A percentile compares a stretch with the other conserved stretches of the same genome.
phyloP scores from a whole-genome alignment of 2,797 vertebrate species.

The Anabacerthia variegaticeps region DNA sequence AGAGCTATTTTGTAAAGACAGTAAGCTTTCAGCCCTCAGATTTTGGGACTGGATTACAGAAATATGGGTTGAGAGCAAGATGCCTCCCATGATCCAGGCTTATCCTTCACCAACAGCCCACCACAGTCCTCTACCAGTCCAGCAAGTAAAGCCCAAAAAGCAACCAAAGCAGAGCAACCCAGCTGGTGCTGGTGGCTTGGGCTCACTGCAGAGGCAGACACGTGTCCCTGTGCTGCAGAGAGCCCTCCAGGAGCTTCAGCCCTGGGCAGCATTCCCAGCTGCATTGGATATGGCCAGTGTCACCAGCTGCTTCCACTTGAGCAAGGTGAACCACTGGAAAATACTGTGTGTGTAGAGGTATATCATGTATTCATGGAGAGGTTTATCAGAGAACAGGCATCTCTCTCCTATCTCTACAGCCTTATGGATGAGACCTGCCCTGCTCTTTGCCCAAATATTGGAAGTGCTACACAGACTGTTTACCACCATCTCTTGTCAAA shows the following conservation, averaged over 20 bases:
- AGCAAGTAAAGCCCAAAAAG: neutral
- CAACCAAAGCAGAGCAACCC: neutral
- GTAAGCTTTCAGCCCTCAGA: neutral
- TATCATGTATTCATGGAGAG: neutral
- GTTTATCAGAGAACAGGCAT: neutral
- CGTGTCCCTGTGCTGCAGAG: accelerated
- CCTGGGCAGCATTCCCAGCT: neutral
- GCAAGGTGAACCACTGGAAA: neutral
- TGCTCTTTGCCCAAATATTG: neutral
- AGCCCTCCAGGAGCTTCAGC: neutral
- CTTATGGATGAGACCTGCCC: neutral
- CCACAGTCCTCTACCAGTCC: neutral
- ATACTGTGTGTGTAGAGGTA: neutral
- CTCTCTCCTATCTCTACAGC: neutral
- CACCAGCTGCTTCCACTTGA: neutral
- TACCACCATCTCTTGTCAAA: neutral
- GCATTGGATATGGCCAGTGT: neutral
- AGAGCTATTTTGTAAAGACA: neutral
- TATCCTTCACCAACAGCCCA: neutral
- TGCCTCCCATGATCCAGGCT: neutral
- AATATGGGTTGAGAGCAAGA: neutral
- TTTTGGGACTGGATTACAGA: neutral
- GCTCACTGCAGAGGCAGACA: neutral
- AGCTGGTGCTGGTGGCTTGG: neutral
- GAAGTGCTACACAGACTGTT: neutral